A percentile compares a stretch with the other conserved stretches of the same genome.
Evolutionary conservation across 2,888 invertebrate species (phyloP).

Genomic region (Trypoxylon attenuatum): DNA sequence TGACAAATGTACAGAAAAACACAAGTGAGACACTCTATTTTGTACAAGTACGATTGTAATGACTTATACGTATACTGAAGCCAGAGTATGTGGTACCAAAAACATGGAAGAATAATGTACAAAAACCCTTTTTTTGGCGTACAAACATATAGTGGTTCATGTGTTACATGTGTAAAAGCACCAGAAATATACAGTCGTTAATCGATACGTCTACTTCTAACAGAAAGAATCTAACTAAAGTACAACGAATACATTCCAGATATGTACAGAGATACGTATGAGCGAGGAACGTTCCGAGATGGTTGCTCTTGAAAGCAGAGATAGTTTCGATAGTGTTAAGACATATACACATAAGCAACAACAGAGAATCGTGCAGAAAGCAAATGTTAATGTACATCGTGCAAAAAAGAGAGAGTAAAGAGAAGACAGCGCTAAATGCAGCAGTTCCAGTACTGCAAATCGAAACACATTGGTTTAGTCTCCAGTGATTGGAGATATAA

Average conservation of each 20-base stretch:
- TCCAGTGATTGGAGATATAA: not conserved
- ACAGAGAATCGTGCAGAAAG: constrained; percentile 45
- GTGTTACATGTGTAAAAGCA: constrained; percentile 55
- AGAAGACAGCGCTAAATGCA: constrained; percentile 47
- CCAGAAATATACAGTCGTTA: constrained; percentile 35
- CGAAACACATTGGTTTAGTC: no score
- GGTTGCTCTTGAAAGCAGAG: not conserved
- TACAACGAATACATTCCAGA: not conserved
- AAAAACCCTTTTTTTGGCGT: no score
- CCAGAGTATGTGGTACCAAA: no score
- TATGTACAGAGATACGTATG: not conserved
- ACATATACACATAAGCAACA: constrained; percentile 40
- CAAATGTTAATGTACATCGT: constrained; percentile 45
- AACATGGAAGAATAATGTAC: no score
- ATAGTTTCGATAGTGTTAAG: not conserved
- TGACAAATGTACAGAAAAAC: no score
- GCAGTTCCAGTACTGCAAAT: constrained; percentile 46
- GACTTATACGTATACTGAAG: no score
- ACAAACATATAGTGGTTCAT: constrained; percentile 31
- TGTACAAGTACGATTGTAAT: no score
- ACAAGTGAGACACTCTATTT: no score
- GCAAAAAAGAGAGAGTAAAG: constrained; percentile 30
- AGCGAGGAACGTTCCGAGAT: not conserved
- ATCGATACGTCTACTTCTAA: constrained; percentile 8
- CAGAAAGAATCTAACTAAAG: not conserved